Conservation (phyloP, 2,113 vertebrate species). For the Xerus inauris region DNA sequence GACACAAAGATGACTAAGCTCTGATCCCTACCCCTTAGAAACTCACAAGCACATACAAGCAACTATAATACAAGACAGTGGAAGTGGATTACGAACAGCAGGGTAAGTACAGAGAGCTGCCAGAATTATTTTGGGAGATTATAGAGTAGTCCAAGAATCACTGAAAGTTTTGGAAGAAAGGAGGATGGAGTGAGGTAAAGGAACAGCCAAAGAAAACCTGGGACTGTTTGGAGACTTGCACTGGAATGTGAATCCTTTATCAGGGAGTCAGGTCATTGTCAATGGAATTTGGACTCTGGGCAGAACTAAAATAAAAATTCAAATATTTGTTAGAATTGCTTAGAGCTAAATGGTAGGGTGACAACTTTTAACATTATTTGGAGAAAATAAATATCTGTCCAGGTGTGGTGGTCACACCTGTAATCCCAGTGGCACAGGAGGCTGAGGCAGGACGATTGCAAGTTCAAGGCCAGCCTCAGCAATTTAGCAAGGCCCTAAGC, state of each 20-base stretch:
- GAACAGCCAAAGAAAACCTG: not conserved
- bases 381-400: not conserved
- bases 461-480: too few species aligned
- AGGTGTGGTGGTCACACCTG: too few species aligned
- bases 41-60: not conserved
- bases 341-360: not conserved
- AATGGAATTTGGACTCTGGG: not conserved
- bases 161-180: not conserved
- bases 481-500: too few species aligned
- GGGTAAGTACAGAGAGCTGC: not conserved
- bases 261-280: not conserved
- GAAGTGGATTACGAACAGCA: not conserved
- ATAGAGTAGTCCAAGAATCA: not conserved
- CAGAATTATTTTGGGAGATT: not conserved
- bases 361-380: not conserved
- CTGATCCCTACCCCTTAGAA: not conserved
- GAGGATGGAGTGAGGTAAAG: not conserved
- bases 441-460: too few species aligned
- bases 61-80: constrained; percentile 11
- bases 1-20: not conserved
- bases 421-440: too few species aligned
- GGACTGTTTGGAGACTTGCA: not conserved
- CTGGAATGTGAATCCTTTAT: not conserved
- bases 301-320: not conserved
- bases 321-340: not conserved